Base-by-base conservation (phyloP, 2,797 vertebrate genomes). In the Apogon talboti region DNA sequence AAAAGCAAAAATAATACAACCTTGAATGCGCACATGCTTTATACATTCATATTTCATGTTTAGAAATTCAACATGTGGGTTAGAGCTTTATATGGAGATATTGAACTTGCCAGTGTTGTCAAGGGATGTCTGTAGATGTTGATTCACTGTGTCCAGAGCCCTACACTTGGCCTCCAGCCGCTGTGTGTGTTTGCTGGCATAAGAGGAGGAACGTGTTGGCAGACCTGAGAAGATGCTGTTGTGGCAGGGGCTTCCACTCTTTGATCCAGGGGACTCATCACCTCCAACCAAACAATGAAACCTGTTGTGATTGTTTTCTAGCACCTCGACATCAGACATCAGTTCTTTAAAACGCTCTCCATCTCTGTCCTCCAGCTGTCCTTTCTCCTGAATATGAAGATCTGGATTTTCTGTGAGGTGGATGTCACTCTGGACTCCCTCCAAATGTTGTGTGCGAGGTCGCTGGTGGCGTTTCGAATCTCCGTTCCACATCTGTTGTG, bases 101-200 rank as follows among this genome's bases (percentile, higher is more conserved):
- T 46, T 54, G 14, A 7, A 58, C 61, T n/a, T 67, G 92, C 92
- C 91, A 3, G 82, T 95, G 78, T 96, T 96, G 80, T 96, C 95
- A 7, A 98, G 86, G 45, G 95, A 94, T 76, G 94, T 92, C 85
- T 96, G 95, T 2, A 98, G 89, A 70, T 95, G 95, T 78, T 96
- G 96, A 79, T 97, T 98, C 68, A 96, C 92, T 0, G 93, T 94
- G 83, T 96, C 95, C 75, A 97, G 85, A 53, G 94, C 93, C 63
- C 94, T 94, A 87, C 95, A 98, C 82, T 96, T 97, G 77, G 95
- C 94, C 91, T 98, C 95, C 77, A 97, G 91, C 13, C 94, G 93
- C 57, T 96, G 95, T 0, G 93, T 94, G 68, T 96, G 96, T 84
- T 95, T 96, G 67, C 86, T 94, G 83, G 94, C 90, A 52, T 92